Base-by-base conservation (phyloP, 35 echinoderm and acorn worm genomes). In the Ptychodera flava region DNA sequence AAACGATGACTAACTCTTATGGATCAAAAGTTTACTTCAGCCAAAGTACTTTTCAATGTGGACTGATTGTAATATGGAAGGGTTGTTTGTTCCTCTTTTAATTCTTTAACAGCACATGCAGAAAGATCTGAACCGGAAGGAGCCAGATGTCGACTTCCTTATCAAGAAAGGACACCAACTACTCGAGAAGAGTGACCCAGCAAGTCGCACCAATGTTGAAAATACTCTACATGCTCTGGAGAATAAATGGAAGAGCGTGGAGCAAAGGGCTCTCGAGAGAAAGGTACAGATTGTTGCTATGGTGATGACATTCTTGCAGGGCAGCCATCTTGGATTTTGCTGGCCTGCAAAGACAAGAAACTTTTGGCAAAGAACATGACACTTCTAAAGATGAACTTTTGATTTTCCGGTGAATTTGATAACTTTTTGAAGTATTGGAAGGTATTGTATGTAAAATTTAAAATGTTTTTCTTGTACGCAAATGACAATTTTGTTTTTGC, bases 111-210 rank as follows among this genome's bases (percentile, higher is more conserved):
- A 64, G 45, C 45, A 64, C 6, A 64, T 64, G 52, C 88, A 90
- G 92, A 91, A 89, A 83, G 92, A 97, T 33, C 81, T 97, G 85
- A 92, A 88, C 31, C 84, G 88, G 22, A 90, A 97, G 87, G 80
- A 94, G 75, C 77, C 91, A 76, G 31, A 78, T 31, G 91, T 78
- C 29, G 78, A 93, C 33, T 80, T 86, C 1, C 81, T 97, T 1
- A 80, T 94, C 76, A 79, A 97, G 82, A 83, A 82, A 22, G 91
- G 92, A 16, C 87, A 89, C 16, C 85, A 90, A 84, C 87, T 97
- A 64, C 37, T 80, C 31, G 83, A 81, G 34, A 82, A 88, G 34
- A 33, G 89, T 12, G 94, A 91, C 64, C 91, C 94, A 16, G 94
- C 89, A 10, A 91, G 92, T 15, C 88, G 93, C 79, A 88, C 77